phyloP scores from a whole-genome alignment of 2,888 invertebrate genomes.

The Tetranychus piercei region DNA sequence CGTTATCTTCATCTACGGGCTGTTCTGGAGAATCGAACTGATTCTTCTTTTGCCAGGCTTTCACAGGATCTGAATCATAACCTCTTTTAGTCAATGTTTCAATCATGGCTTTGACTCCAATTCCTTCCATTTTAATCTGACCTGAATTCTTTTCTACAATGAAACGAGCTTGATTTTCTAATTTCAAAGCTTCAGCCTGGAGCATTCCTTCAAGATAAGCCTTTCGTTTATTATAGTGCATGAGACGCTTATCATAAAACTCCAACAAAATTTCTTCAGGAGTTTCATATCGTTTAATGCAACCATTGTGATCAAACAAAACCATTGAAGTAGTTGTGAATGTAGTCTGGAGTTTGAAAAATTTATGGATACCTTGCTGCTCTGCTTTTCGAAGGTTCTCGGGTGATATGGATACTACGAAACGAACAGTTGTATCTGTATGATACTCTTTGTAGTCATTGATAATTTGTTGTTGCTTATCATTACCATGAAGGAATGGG shows the following conservation, averaged over 20 bases:
- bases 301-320: conserved; percentile 46
- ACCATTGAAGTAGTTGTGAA: conserved; percentile 67
- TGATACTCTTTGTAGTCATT: conserved; percentile 68
- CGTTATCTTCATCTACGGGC: not conserved
- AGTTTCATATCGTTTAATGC: conserved; percentile 50
- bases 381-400: conserved; percentile 56
- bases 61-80: conserved; percentile 46
- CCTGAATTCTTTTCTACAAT: conserved; percentile 37
- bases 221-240: conserved; percentile 66
- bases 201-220: conserved; percentile 72
- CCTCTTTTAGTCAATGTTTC: conserved; percentile 58
- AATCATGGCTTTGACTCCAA: conserved; percentile 42
- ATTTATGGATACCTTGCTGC: conserved; percentile 73
- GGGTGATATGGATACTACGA: conserved; percentile 55
- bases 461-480: conserved; percentile 27
- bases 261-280: conserved; percentile 60
- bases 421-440: conserved; percentile 71
- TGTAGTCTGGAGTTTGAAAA: conserved; percentile 71
- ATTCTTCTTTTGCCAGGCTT: conserved; percentile 44
- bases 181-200: conserved; percentile 65
- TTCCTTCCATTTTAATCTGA: conserved; percentile 56
- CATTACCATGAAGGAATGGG: conserved; percentile 43
- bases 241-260: conserved; percentile 59
- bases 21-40: conserved; percentile 16
- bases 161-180: conserved; percentile 68